A percentile compares a stretch with the other conserved stretches of the same genome.
phyloP scores from a whole-genome alignment of 2,797 vertebrate species.

The Coregonus ussuriensis region DNA sequence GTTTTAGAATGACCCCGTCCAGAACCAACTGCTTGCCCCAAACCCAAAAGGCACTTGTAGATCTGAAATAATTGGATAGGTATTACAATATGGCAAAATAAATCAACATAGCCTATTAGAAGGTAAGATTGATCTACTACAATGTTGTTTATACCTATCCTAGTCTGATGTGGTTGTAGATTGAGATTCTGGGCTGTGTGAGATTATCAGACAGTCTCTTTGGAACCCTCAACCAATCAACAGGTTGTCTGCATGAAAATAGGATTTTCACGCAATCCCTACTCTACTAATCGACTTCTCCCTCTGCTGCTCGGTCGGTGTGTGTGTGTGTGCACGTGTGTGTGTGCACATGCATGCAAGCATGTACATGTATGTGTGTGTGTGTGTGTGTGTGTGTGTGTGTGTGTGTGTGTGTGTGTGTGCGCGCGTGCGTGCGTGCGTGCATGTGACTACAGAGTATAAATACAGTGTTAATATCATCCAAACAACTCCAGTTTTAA shows the following conservation, averaged over 20 bases:
- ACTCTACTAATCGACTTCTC: background rate
- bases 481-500: slow-evolving; percentile 9
- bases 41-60: no score
- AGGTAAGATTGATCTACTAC: background rate
- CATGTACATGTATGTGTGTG: background rate
- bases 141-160: no score
- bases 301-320: background rate
- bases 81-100: background rate
- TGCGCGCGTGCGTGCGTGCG: background rate
- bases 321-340: background rate
- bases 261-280: background rate
- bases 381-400: background rate
- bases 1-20: no score
- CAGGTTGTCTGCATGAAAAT: slow-evolving; percentile 21
- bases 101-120: background rate
- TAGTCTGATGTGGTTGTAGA: background rate
- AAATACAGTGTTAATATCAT: background rate
- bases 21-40: no score
- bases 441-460: background rate
- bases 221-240: slow-evolving; percentile 7
- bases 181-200: slow-evolving; percentile 7
- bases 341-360: background rate
- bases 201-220: background rate
- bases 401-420: background rate
- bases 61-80: no score